A percentile compares a stretch with the other conserved stretches of the same genome.
Conservation (phyloP, 2,797 vertebrate genomes). For the Acomys russatus region DNA sequence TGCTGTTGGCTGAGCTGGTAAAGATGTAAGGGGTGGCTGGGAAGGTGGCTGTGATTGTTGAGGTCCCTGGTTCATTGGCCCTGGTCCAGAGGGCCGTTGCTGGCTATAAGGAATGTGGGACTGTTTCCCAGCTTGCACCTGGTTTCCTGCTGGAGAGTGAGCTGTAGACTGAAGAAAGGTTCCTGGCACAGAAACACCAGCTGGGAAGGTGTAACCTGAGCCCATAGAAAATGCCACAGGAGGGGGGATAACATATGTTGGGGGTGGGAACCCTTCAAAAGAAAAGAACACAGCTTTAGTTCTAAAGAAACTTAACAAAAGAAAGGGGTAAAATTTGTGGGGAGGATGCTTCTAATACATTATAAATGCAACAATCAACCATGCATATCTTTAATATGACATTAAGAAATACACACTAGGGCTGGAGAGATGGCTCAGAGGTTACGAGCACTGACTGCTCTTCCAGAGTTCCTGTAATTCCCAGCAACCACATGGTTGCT, state of each 20-base stretch:
- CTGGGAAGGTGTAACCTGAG: slow-evolving; percentile 96
- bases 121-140: slow-evolving; percentile 95
- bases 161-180: slow-evolving; percentile 95
- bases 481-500: too few relatives aligned
- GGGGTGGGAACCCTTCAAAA: slow-evolving; percentile 95
- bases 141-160: slow-evolving; percentile 93
- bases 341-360: not conserved
- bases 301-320: slow-evolving; percentile 59
- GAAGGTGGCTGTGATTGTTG: slow-evolving; percentile 91
- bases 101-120: slow-evolving; percentile 99
- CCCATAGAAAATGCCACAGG: slow-evolving; percentile 97
- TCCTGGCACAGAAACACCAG: slow-evolving; percentile 95
- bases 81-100: slow-evolving; percentile 97
- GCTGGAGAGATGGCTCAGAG: too few relatives aligned
- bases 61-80: slow-evolving; percentile 91
- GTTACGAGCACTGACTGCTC: too few relatives aligned
- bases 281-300: slow-evolving; percentile 78
- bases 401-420: slow-evolving; percentile 52
- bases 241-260: slow-evolving; percentile 96
- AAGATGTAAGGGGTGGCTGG: slow-evolving; percentile 91
- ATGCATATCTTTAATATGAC: slow-evolving; percentile 14
- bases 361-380: slow-evolving; percentile 30
- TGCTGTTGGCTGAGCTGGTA: slow-evolving; percentile 91
- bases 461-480: too few relatives aligned
- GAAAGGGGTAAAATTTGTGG: slow-evolving; percentile 26